Evolutionary conservation across 2,888 invertebrate species (phyloP).

Genomic region (Cistogaster globosa): DNA sequence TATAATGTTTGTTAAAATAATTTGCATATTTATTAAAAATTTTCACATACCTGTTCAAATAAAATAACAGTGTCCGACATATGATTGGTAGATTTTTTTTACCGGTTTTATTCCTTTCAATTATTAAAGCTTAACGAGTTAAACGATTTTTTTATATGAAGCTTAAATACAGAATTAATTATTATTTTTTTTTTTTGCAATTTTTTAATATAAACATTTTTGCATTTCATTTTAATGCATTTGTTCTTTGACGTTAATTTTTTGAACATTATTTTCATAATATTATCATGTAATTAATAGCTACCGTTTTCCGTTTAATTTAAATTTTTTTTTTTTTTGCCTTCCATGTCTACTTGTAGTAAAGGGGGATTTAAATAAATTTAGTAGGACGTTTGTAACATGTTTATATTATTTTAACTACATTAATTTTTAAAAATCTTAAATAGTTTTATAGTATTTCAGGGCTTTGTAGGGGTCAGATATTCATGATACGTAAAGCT

Average conservation of each 20-base stretch:
- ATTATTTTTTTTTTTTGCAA: not conserved
- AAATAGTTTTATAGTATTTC: too few relatives aligned
- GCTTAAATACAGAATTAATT: not conserved
- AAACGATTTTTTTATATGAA: not conserved
- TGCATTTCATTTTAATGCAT: not conserved
- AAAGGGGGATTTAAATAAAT: not conserved
- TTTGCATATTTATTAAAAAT: conserved; percentile 59
- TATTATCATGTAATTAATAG: conserved; percentile 64
- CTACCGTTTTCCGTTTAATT: conserved; percentile 47
- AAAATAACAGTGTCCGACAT: not conserved
- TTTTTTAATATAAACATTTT: not conserved
- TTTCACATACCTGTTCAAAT: not conserved
- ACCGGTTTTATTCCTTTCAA: not conserved
- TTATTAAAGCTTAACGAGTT: not conserved
- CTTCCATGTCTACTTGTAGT: not conserved
- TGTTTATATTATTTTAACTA: too few relatives aligned
- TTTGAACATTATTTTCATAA: conserved; percentile 36
- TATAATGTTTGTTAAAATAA: conserved; percentile 51
- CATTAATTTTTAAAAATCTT: too few relatives aligned
- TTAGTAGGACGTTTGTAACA: not conserved
- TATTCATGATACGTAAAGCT: too few relatives aligned
- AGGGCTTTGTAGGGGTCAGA: too few relatives aligned
- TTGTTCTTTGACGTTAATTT: not conserved
- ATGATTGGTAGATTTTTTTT: too few relatives aligned
- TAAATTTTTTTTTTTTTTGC: not conserved